Evolutionary conservation across 2,888 invertebrate genomes (phyloP).

Genomic region (Chouioia cunea): DNA sequence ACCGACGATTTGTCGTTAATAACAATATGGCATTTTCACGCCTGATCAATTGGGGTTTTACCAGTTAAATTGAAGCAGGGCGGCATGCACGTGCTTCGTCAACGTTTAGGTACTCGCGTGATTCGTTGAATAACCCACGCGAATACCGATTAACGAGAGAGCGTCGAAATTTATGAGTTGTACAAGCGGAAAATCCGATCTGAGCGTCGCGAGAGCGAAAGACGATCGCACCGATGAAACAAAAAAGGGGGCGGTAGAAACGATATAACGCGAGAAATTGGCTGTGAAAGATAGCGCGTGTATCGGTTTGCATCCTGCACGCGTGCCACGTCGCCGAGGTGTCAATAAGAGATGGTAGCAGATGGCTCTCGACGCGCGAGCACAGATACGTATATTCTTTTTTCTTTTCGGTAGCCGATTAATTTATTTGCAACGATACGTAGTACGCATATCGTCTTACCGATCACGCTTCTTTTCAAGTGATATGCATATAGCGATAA

Average conservation of each 20-base stretch:
- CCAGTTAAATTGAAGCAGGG: no score
- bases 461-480: no score
- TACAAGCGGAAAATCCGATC: background rate
- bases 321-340: background rate
- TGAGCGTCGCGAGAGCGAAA: conserved; percentile 25
- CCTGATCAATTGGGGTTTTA: no score
- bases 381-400: background rate
- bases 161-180: no score
- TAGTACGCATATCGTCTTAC: no score
- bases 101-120: no score
- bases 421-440: conserved; percentile 31
- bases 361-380: conserved; percentile 1
- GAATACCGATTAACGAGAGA: no score
- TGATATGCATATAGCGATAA: no score
- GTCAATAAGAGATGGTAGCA: conserved; percentile 17
- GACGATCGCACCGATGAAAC: conserved; percentile 29
- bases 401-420: conserved; percentile 27
- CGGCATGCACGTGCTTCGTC: no score
- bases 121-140: no score
- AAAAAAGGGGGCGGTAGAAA: background rate
- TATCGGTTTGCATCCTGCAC: conserved; percentile 30
- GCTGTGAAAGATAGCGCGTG: conserved; percentile 21
- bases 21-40: no score
- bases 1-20: no score
- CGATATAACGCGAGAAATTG: conserved; percentile 28